phyloP scores from a whole-genome alignment of 2,888 invertebrate genomes.

The Morinoia aosen region DNA sequence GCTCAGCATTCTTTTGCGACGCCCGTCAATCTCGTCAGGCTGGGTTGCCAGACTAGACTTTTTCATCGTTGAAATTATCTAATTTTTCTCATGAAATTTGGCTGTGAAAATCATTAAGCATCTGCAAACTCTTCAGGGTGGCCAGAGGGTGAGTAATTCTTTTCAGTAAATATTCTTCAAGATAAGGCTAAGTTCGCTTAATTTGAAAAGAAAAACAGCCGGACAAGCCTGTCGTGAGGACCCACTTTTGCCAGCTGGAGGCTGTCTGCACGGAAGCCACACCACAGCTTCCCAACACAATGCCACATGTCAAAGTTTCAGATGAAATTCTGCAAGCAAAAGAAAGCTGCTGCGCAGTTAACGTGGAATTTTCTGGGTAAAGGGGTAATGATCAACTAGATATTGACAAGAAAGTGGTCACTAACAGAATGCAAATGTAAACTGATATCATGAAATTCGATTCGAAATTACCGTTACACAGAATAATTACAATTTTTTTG shows the following conservation, averaged over 20 bases:
- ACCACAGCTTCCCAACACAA: neutral
- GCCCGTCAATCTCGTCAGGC: neutral
- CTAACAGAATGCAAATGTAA: neutral
- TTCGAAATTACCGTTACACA: neutral
- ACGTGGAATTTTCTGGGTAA: neutral
- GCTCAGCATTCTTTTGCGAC: neutral
- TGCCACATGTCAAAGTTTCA: neutral
- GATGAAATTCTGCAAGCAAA: neutral
- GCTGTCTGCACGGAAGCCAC: neutral
- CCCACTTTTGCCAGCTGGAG: neutral
- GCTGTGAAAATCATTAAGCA: too few species aligned
- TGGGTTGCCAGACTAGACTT: too few species aligned
- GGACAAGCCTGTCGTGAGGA: neutral
- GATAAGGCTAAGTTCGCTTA: too few species aligned
- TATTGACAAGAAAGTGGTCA: neutral
- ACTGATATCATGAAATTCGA: neutral
- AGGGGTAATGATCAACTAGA: neutral
- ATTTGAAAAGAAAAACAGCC: too few species aligned
- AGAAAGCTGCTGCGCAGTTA: neutral
- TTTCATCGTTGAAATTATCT: too few species aligned
- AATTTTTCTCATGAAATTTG: too few species aligned
- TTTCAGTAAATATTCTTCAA: too few species aligned
- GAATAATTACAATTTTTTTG: neutral
- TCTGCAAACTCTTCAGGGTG: too few species aligned
- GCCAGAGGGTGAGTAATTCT: too few species aligned